Percentiles rank a stretch among this genome's conserved stretches.
Conservation (phyloP, 1,140 invertebrate genomes). For the Branchinecta lindahli region DNA sequence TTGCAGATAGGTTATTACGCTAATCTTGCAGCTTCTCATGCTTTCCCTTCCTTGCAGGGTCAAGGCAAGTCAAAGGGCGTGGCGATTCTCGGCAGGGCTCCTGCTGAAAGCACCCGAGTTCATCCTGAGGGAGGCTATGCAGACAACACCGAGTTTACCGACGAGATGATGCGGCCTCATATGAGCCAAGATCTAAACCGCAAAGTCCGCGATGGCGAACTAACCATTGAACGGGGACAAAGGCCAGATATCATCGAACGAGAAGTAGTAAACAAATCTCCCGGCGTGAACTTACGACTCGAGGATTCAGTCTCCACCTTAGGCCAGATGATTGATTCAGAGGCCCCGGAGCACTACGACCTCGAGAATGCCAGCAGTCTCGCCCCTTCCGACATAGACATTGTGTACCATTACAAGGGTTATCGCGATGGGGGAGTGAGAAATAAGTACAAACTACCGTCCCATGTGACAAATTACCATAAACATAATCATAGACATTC, state of each 20-base stretch:
- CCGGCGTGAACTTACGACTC: conserved; percentile 31
- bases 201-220: conserved; percentile 73
- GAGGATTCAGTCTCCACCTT: conserved; percentile 38
- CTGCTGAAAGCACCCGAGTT: conserved; percentile 26
- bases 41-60: conserved; percentile 9
- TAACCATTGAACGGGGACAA: conserved; percentile 36
- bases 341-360: conserved; percentile 88
- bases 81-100: conserved; percentile 18
- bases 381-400: conserved; percentile 90
- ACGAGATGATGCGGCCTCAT: conserved; percentile 30
- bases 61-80: conserved; percentile 13
- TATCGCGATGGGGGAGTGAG: conserved; percentile 60
- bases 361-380: conserved; percentile 93
- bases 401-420: conserved; percentile 88
- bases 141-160: conserved; percentile 42
- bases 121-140: conserved; percentile 30
- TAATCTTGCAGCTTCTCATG: conserved; percentile 12
- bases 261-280: conserved; percentile 64
- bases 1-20: too few species aligned
- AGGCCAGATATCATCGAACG: conserved; percentile 83
- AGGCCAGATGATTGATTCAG: conserved; percentile 46
- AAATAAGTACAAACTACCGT: conserved; percentile 49
- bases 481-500: conserved; percentile 30
- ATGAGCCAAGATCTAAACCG: conserved; percentile 45
- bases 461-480: conserved; percentile 28